Base-by-base conservation (phyloP, 2,797 vertebrate species). In the Helicolenus hilgendorfi region DNA sequence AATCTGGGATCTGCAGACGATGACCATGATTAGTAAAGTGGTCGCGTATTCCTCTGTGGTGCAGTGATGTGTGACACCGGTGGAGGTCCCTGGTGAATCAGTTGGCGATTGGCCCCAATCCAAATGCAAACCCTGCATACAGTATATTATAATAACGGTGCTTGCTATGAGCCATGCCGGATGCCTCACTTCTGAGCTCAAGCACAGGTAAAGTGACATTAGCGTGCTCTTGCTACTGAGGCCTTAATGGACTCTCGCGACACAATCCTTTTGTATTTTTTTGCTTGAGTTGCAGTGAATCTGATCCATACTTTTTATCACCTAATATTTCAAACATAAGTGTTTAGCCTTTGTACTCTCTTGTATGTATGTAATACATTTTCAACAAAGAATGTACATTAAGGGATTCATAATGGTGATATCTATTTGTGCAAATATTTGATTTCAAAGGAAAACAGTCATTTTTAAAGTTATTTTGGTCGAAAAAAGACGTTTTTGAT, bases 131-230 rank as follows among this genome's bases (percentile, higher is more conserved):
- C 14, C 36, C 26, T 77, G 69, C 67, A 90, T 88, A 27, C 38
- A 69, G 14, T 69, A 67, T 55, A 88, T 92, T 83, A 77, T 49
- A 78, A 78, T 88, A 77, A 83, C 70, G 49, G 35, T 76, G 33
- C 71, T 70, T 70, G 55, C 49, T 59, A 18, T 72, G 18, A 11
- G 58, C 69, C 55, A 67, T 71, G 15, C 55, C 64, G 18, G 55
- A 70, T 68, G 72, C 72, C 38, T 86, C 69, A 49, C 60, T 35
- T 85, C 41, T n/a, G 38, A 77, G 73, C 63, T 79, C 13, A 38
- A 55, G 55, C 65, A 74, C 55, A 76, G 65, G 62, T 56, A 80
- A 91, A 67, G 85, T 88, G 84, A 88, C 79, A 86, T 85, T 75
- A 82, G 3, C 14, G 13, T 76, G 49, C 38, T 72, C n/a, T 41